Base-by-base conservation (phyloP, 35 echinoderm and acorn worm genomes). In the Nesometra sesokonis region DNA sequence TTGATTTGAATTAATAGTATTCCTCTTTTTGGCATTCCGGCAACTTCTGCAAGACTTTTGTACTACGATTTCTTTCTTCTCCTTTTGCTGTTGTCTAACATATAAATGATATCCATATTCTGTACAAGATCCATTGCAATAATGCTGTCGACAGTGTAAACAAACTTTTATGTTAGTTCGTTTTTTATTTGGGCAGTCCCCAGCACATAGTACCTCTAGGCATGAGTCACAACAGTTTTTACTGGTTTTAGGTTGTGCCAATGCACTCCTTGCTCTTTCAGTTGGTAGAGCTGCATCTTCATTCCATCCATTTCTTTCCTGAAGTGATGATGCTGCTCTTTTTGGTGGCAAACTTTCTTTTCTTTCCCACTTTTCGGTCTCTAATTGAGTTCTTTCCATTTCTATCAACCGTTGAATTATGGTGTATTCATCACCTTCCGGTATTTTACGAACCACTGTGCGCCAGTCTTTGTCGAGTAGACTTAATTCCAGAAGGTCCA, bases 251-350 rank as follows among this genome's bases (percentile, higher is more conserved):
- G 78, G 77, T 88, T 38, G 78, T 19, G 80, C 87, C 32, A 93
- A 35, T 23, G 84, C 88, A 90, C 88, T 94, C 34, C 90, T 86
- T 17, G 87, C 92, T 78, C 95, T 91, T 85, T 98, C 95, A 46
- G 90, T 94, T 11, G 94, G 94, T 35, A 90, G 34, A 17, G 94
- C 91, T 33, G 94, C 94, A 86, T 85, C 86, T 0, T 76, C 77
- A 80, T 93, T 92, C 95, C 95, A 94, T 35, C 92, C 95, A 85
- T 97, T 97, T 83, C 78, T 93, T 32, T 91, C 77, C 84, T 93
- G 88, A n/a, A 93, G 47, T 15, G 80, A 80, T 39, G 94, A 97
- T 77, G 35, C 33, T 35, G 46, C 57, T 38, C 79, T 93, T 77
- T 85, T 97, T 19, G 88, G 82, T 78, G 88, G 47, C 1, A 78